phyloP scores from a whole-genome alignment of 2,888 invertebrate species.

The Caenorhabditis doughertyi region DNA sequence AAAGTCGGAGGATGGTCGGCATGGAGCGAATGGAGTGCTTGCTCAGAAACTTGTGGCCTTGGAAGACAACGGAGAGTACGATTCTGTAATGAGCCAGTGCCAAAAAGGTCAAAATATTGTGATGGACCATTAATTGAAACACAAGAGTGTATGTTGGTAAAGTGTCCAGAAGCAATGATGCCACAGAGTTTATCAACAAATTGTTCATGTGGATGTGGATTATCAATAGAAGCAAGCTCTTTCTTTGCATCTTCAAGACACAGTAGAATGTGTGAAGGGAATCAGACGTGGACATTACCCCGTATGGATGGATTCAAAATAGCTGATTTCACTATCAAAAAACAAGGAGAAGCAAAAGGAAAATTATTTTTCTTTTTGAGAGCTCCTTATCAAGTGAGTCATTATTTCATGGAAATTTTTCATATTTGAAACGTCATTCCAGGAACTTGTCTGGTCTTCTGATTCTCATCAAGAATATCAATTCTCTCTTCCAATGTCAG shows the following conservation, averaged over 20 bases:
- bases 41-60: conserved; percentile 73
- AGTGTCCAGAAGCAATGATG: conserved; percentile 74
- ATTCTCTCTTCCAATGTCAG: conserved; percentile 66
- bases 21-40: conserved; percentile 75
- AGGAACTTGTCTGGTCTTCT: conserved; percentile 74
- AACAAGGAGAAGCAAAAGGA: conserved; percentile 64
- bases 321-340: conserved; percentile 62
- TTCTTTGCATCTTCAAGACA: conserved; percentile 72
- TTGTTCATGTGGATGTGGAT: conserved; percentile 75
- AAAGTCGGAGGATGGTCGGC: conserved; percentile 76
- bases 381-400: conserved; percentile 66
- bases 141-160: conserved; percentile 63
- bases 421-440: background rate
- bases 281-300: conserved; percentile 68
- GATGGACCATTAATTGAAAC: conserved; percentile 74
- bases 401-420: background rate
- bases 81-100: conserved; percentile 75
- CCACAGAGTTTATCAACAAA: conserved; percentile 64
- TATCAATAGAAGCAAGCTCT: conserved; percentile 67
- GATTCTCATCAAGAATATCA: conserved; percentile 69
- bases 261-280: conserved; percentile 61
- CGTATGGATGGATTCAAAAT: conserved; percentile 55
- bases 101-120: conserved; percentile 74
- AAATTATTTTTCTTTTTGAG: conserved; percentile 71
- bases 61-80: conserved; percentile 73